Evolutionary conservation across 2,113 vertebrate species (phyloP).

Genomic region (Pungitius pungitius): DNA sequence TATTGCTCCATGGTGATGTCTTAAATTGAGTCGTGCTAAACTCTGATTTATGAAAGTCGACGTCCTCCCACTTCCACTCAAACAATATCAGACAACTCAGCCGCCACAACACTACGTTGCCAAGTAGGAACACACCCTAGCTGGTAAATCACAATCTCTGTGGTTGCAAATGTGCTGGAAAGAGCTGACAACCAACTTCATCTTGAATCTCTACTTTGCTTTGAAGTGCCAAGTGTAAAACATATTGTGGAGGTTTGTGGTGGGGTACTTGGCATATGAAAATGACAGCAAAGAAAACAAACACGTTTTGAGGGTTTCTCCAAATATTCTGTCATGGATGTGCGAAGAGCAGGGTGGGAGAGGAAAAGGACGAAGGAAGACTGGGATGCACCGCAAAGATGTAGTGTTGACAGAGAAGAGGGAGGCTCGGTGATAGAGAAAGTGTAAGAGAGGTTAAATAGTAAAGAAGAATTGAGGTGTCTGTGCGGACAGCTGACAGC

Average conservation of each 20-base stretch:
- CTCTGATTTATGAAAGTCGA: conserved; percentile 38
- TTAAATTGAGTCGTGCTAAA: conserved; percentile 23
- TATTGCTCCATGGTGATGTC: neutral
- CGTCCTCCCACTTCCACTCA: conserved; percentile 25
- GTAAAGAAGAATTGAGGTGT: conserved; percentile 29
- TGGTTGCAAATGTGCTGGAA: conserved; percentile 41
- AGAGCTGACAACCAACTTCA: conserved; percentile 39
- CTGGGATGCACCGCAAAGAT: conserved; percentile 5
- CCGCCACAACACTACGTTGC: conserved; percentile 40
- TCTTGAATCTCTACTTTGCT: conserved; percentile 26
- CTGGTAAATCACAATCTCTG: conserved; percentile 49
- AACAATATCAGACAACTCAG: conserved; percentile 37
- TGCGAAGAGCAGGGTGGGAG: conserved; percentile 15
- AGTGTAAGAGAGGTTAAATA: conserved; percentile 33
- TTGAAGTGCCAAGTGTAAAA: conserved; percentile 48
- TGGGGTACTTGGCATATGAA: conserved; percentile 36
- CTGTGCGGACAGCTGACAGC: too few relatives aligned
- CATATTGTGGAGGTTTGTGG: conserved; percentile 25
- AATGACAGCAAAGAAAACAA: conserved; percentile 32
- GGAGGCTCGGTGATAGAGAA: conserved; percentile 16
- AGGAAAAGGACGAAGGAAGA: conserved; percentile 7
- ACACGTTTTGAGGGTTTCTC: conserved; percentile 37
- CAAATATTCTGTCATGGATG: conserved; percentile 34
- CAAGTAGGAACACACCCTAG: conserved; percentile 40
- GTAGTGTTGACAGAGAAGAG: conserved; percentile 28